These are phyloP conservation scores for Pygoscelis antarcticus DNA, from an alignment of 2,113 vertebrate species.

Conservation along the genomic window DNA sequence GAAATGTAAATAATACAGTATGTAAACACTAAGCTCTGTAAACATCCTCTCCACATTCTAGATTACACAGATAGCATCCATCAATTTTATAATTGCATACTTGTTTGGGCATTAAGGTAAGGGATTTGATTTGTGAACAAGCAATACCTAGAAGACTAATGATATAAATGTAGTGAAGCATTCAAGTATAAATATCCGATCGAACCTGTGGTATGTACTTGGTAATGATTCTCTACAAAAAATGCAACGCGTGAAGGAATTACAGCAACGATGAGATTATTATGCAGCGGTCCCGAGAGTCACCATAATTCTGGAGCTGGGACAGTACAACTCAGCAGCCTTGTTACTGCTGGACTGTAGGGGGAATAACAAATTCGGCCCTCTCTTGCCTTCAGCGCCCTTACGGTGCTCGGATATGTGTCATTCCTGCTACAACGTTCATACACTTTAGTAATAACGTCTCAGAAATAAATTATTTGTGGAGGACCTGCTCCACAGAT, in stretches of 20 bases:
- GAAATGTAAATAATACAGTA: neutral
- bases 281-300: neutral
- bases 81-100: neutral
- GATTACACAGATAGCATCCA: neutral
- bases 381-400: neutral
- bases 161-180: neutral
- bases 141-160: neutral
- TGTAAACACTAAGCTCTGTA: neutral
- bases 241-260: neutral
- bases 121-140: neutral
- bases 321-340: neutral
- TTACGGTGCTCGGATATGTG: accelerated
- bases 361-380: neutral
- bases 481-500: neutral
- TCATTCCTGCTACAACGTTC: neutral
- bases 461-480: neutral
- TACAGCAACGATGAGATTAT: neutral
- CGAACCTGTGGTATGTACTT: neutral
- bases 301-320: neutral
- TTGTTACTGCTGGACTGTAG: neutral
- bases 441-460: no score
- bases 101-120: neutral
- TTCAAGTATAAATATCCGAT: neutral
- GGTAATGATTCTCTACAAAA: neutral
- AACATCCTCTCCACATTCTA: neutral